Base-by-base conservation (phyloP, 2,797 vertebrate species). In the Megalops cyprinoides region DNA sequence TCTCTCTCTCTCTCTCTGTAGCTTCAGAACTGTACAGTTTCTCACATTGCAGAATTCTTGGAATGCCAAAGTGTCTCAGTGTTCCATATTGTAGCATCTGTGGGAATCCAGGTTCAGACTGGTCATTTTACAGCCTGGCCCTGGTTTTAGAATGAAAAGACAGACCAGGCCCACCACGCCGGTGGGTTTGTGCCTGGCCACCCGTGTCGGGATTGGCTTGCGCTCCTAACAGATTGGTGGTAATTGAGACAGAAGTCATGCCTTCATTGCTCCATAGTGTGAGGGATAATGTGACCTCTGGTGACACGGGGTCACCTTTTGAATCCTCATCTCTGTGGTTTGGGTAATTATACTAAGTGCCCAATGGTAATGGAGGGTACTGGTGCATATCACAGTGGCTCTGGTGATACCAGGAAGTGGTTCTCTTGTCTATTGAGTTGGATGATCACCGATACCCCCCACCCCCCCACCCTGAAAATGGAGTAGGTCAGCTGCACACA, bases 231-330 rank as follows among this genome's bases (percentile, higher is more conserved):
- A 67, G 58, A 23, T 31, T 81, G 65, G 25, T 37, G 51, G 80
- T 82, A 82, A 82, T 78, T 82, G 49, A 82, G 81, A 78, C 81
- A 73, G 51, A 55, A 55, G 39, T 74, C 65, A 56, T 82, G 42
- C 81, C 77, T 67, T 78, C 65, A 74, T 46, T 2, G 53, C 42
- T 53, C 37, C 28, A 34, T 77, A 44, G 81, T 77, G 62, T 78
- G 76, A 73, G 51, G 39, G 51, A 69, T 71, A 74, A 69, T 7
- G 67, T 78, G 67, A 78, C 81, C 76, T 51, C 46, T 73, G 10
- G 42, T 78, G 81, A 82, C 81, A 76, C 49, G 15, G 65, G 49
- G 39, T 82, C 49, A 73, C 81, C 53, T 34, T 28, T 71, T 82
- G 51, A 78, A 71, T 76, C 62, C 51, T 71, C 23, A 82, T 82